Conservation (phyloP, 53 echinoderm and acorn worm genomes). For the Paracentrotus lividus region DNA sequence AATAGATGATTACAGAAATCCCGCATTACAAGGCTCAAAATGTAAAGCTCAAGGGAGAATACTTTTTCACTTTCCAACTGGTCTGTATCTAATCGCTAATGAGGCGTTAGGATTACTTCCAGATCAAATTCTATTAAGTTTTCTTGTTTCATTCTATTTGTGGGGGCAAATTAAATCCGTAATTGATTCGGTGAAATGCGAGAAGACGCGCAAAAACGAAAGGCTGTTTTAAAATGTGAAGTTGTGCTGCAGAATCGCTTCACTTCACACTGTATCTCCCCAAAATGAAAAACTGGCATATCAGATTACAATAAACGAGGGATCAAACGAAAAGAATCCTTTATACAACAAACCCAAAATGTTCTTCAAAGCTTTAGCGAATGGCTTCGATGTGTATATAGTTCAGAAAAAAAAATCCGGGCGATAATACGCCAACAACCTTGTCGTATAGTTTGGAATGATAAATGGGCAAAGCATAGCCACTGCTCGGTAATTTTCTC, state of each 20-base stretch:
- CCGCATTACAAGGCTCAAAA: background rate
- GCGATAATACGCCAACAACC: conserved; percentile 25
- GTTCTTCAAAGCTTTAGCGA: conserved; percentile 14
- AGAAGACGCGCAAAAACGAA: background rate
- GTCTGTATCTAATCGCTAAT: conserved; percentile 40
- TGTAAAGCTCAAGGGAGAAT: conserved; percentile 1
- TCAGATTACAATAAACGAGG: conserved; percentile 47
- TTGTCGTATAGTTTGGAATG: conserved; percentile 25
- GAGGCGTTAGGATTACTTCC: conserved; percentile 1
- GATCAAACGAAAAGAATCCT: conserved; percentile 26
- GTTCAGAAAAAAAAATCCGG: background rate
- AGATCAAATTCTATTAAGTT: background rate
- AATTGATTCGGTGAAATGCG: background rate
- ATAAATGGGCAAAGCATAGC: conserved; percentile 12
- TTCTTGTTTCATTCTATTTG: background rate
- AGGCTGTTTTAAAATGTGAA: background rate
- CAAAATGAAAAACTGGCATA: background rate
- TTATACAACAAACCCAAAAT: conserved; percentile 11
- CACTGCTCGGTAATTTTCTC: conserved; percentile 26
- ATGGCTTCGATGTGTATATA: background rate
- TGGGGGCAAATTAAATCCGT: background rate
- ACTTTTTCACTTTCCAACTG: conserved; percentile 1
- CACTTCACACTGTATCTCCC: background rate
- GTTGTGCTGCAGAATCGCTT: background rate
- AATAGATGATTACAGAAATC: background rate